Percentiles rank a stretch among this genome's conserved stretches.
Conservation (phyloP, 2,113 vertebrate species). For the Egretta garzetta region DNA sequence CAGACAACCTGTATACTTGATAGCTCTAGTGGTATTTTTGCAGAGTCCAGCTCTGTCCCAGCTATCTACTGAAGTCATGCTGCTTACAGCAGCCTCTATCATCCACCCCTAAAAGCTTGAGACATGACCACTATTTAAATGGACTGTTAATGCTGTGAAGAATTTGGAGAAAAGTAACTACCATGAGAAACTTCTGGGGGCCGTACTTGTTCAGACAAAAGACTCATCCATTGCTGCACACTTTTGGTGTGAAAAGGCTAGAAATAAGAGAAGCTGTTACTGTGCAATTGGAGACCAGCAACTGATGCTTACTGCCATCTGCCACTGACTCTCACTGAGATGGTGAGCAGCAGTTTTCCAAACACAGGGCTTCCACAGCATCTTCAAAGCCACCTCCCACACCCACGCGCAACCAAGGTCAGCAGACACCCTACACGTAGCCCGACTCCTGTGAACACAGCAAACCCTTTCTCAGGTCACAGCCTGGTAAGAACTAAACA, state of each 20-base stretch:
- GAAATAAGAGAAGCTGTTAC: neutral
- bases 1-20: neutral
- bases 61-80: neutral
- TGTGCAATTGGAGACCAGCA: neutral
- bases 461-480: neutral
- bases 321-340: neutral
- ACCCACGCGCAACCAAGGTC: rapidly evolving
- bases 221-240: neutral
- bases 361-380: neutral
- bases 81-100: neutral
- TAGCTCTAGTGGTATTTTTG: neutral
- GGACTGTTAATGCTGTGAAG: neutral
- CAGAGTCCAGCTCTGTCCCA: neutral
- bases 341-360: neutral
- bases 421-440: rapidly evolving
- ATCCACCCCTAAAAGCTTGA: neutral
- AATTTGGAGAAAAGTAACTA: neutral
- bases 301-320: neutral
- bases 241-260: neutral
- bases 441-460: neutral
- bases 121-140: neutral
- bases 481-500: neutral
- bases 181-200: neutral
- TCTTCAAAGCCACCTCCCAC: neutral
- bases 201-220: neutral